Evolutionary conservation across 2,113 vertebrate genomes (phyloP).

Genomic region (Orthonyx spaldingii): DNA sequence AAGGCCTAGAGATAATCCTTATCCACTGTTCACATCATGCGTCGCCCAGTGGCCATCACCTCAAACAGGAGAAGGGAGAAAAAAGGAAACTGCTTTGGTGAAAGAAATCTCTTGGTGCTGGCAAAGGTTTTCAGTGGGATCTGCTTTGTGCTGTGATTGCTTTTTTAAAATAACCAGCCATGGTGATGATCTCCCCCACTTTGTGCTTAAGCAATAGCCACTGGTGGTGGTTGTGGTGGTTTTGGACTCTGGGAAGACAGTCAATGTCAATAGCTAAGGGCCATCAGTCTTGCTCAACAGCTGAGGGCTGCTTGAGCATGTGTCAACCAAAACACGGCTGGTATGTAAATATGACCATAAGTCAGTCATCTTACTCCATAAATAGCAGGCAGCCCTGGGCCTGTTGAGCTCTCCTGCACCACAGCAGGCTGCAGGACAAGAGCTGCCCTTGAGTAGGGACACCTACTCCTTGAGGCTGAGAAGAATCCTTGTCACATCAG

Average conservation of each 20-base stretch:
- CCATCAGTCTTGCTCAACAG: background rate
- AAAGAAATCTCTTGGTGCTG: rapidly evolving
- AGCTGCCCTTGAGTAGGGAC: background rate
- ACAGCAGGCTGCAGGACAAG: background rate
- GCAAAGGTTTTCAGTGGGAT: background rate
- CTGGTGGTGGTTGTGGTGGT: background rate
- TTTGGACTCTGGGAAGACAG: background rate
- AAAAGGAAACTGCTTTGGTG: background rate
- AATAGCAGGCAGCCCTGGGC: background rate
- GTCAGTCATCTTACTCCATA: background rate
- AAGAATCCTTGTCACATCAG: background rate
- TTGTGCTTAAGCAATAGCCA: background rate
- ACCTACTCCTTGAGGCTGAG: background rate
- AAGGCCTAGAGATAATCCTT: background rate
- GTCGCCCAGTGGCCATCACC: rapidly evolving
- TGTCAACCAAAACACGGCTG: background rate
- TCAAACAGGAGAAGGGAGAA: background rate
- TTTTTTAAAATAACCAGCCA: background rate
- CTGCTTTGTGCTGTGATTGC: background rate
- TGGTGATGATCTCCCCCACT: background rate
- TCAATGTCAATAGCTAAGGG: background rate
- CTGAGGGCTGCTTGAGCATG: background rate
- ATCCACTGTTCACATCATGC: rapidly evolving
- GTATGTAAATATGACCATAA: background rate
- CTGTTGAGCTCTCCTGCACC: background rate